These are phyloP conservation scores for Lophura nycthemera DNA, from an alignment of 2,113 vertebrate genomes.

Conservation along the genomic window DNA sequence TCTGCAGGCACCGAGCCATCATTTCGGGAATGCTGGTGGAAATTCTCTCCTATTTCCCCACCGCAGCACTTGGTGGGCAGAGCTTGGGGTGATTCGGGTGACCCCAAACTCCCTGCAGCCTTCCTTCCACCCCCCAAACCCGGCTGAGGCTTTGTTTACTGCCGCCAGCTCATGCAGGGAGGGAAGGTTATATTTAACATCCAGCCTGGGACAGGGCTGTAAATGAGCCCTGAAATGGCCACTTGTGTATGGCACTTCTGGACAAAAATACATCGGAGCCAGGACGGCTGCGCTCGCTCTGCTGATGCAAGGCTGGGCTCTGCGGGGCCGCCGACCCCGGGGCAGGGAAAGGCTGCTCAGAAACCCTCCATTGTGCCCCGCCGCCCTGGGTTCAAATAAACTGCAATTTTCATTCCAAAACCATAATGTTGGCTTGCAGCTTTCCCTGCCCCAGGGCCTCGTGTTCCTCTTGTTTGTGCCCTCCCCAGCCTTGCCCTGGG, in stretches of 20 bases:
- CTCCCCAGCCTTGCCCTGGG: neutral
- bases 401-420: neutral
- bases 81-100: neutral
- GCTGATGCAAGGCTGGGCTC: neutral
- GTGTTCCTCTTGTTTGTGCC: neutral
- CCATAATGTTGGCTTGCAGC: neutral
- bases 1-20: fast-evolving
- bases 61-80: too few species aligned
- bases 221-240: neutral
- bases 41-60: fast-evolving
- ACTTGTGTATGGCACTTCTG: neutral
- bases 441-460: neutral
- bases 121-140: too few species aligned
- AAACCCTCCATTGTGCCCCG: neutral
- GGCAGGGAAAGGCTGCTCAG: neutral
- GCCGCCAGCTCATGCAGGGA: neutral
- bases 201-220: neutral
- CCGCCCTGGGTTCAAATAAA: neutral
- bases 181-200: neutral
- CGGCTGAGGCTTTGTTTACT: neutral
- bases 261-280: neutral
- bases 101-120: neutral
- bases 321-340: fast-evolving
- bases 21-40: fast-evolving
- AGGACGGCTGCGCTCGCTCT: neutral